phyloP scores from a whole-genome alignment of 2,113 vertebrate species.

The Poecile atricapillus region DNA sequence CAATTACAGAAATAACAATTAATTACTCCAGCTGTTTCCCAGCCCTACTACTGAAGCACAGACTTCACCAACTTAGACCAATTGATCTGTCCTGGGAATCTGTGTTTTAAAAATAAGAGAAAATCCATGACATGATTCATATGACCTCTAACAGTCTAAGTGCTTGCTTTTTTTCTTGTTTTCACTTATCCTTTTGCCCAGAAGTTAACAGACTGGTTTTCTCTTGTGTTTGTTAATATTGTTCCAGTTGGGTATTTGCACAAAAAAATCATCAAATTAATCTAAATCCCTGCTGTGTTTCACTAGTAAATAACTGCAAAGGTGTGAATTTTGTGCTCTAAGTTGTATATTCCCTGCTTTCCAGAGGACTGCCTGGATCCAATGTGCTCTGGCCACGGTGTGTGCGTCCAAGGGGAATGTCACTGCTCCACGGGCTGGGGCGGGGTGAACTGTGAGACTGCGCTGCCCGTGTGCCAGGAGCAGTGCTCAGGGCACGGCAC shows the following conservation, averaged over 20 bases:
- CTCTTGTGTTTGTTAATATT: background rate
- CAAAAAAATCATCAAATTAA: background rate
- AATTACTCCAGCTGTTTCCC: background rate
- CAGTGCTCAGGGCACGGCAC: constrained; percentile 93
- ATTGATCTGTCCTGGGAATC: background rate
- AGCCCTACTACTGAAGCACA: background rate
- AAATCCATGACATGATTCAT: background rate
- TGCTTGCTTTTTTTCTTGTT: background rate
- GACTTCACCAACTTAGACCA: background rate
- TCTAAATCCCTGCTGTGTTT: background rate
- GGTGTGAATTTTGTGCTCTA: background rate
- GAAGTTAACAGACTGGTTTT: background rate
- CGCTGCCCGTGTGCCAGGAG: constrained; percentile 90
- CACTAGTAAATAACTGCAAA: background rate
- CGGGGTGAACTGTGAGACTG: constrained; percentile 85
- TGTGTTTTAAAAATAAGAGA: background rate
- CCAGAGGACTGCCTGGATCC: constrained; percentile 94
- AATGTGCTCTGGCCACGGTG: constrained; percentile 86
- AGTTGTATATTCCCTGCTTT: background rate
- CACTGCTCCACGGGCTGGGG: constrained; percentile 92
- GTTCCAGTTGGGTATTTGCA: background rate
- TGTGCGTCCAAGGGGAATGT: constrained; percentile 91
- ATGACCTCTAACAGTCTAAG: background rate
- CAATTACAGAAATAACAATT: background rate
- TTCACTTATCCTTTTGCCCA: background rate